Base-by-base conservation (phyloP, 2,888 invertebrate genomes). In the Lasioglossum leucozonium region DNA sequence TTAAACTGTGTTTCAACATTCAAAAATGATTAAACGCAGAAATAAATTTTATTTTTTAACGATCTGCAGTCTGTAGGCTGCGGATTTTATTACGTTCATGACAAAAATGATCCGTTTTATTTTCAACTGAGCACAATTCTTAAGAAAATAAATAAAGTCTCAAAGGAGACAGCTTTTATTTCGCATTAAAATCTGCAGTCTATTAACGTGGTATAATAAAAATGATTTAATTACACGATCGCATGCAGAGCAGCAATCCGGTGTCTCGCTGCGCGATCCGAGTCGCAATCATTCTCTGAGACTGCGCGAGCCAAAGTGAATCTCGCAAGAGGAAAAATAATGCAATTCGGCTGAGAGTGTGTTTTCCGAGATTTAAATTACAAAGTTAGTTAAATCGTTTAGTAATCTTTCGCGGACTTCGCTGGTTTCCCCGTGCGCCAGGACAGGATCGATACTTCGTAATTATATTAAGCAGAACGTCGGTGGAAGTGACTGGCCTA, bases 391-490 rank as follows among this genome's bases (percentile, higher is more conserved):
- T 72, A 72, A 86, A 92, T 85, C 88, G 87, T 91, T 90, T 86
- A 88, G 81, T 67, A 85, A 72, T 84, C 72, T 79, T 79, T 75
- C 42, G 58, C 30, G 62, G 79, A 82, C 79, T 67, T 65, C 67
- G 62, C 72, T 74, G 77, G 72, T 72, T 79, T 69, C 69, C 73
- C 76, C 77, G 58, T 79, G 44, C 67, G 75, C 74, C 58, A 34
- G 84, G 37, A 55, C 77, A 69, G 78, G 88, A 91, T 92, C 92
- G 91, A 92, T 92, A 90, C 88, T 89, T 89, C 79, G 89, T 92
- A 92, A 92, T 92, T 90, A 88, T 90, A 92, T 92, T 92, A 92
- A 92, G 92, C 91, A 82, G 87, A 90, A 86, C 81, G 90, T 85
- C 87, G 87, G 81, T 77, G 83, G 74, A 86, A 82, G 81, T 82